Evolutionary conservation across 2,113 vertebrate species (phyloP), one percentile per base, ranked within the genome.

Genomic region (Podocnemis expansa): DNA sequence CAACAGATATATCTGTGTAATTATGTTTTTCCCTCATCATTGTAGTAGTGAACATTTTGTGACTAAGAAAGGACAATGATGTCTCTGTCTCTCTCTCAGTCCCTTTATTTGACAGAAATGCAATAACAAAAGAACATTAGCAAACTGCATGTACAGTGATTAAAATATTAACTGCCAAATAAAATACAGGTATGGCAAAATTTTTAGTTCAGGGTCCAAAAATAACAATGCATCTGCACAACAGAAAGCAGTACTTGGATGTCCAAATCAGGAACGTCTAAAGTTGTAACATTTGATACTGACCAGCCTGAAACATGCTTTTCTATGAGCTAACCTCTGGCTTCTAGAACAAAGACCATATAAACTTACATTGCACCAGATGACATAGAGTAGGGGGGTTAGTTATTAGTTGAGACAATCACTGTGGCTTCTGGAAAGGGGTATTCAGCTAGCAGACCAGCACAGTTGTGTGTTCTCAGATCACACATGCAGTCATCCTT

Each of bases 331-430:
- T 2, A 34, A 45, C 31, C 60, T 31, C 10, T 1, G 8, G 19
- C 13, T 45, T 45, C 41, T 16, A 27, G 73, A 45, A 24, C 73
- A 76, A 45, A 43, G 24, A 12, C 41, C 41, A 76, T 76, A 45
- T 25, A 76, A 27, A 45, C 12, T 6, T 45, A 75, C 41, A 76
- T 67, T 67, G 63, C 31, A 38, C 63, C 19, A 41, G 41, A n/a
- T 11, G 38, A 75, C 24, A 25, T 43, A 12, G 5, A 6, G 73
- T 10, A 41, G 29, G 8, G 6, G 6, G 5, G 22, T 84, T 19
- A 12, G n/a, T 67, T 47, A 38, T 54, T 8, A 31, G 24, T n/a
- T 16, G 25, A 56, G 85, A 6, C 1, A 0, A 22, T 0, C 70
- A 29, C 80, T 70, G 25, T 67, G 27, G 31, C 25, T 25, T 31